Evolutionary conservation across 1,140 invertebrate species (phyloP).

Genomic region (Oreohelix idahoensis): DNA sequence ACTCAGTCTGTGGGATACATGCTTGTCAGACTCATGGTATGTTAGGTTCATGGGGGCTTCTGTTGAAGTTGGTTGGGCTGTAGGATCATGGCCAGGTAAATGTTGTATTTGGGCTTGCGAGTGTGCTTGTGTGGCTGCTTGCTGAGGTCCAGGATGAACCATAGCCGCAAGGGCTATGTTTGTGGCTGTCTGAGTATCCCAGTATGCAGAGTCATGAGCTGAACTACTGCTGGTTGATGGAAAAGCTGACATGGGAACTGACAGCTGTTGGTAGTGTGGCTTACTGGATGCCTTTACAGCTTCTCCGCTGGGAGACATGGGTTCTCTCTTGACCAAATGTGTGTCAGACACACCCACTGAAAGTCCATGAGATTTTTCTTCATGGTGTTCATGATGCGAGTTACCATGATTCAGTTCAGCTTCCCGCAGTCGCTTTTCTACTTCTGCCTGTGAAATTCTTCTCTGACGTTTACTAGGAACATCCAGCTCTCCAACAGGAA

Average conservation of each 20-base stretch:
- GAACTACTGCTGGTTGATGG: not conserved
- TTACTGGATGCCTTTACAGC: not conserved
- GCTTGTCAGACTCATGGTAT: slow-evolving; percentile 34
- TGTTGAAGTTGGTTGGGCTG: not conserved
- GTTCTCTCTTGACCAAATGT: slow-evolving; percentile 37
- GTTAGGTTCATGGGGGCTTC: slow-evolving; percentile 38
- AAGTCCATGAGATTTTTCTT: slow-evolving; percentile 22
- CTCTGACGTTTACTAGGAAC: slow-evolving; percentile 27
- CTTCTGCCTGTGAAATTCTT: slow-evolving; percentile 37
- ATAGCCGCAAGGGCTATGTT: slow-evolving; percentile 22
- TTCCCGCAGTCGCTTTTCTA: slow-evolving; percentile 25
- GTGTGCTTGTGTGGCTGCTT: slow-evolving; percentile 30
- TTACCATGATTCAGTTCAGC: slow-evolving; percentile 25
- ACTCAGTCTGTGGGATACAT: not conserved
- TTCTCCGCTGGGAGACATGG: slow-evolving; percentile 27
- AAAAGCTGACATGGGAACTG: slow-evolving; percentile 14
- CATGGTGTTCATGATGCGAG: not conserved
- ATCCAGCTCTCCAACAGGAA: not conserved
- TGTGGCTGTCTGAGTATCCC: slow-evolving; percentile 22
- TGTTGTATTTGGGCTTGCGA: slow-evolving; percentile 33
- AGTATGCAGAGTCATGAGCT: slow-evolving; percentile 27
- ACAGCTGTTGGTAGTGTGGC: slow-evolving; percentile 23
- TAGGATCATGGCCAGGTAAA: slow-evolving; percentile 21
- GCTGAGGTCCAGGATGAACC: not conserved
- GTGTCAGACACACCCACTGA: slow-evolving; percentile 34